Conservation (phyloP, 2,888 invertebrate species). For the Diplazon laetatorius region DNA sequence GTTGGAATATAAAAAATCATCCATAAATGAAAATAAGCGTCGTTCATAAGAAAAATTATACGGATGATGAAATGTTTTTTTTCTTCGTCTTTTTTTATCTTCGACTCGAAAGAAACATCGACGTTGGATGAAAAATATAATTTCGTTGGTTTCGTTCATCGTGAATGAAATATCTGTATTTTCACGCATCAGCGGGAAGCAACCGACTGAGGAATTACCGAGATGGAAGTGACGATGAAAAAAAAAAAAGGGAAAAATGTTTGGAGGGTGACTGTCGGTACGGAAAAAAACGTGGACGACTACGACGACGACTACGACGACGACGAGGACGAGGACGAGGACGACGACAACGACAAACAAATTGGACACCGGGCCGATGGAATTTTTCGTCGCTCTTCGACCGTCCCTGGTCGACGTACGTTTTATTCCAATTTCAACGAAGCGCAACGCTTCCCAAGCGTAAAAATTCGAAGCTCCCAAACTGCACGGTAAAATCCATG, state of each 20-base stretch:
- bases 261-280: no score
- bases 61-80: no score
- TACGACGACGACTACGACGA: constrained; percentile 23
- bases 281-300: constrained; percentile 5
- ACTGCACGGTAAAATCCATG: background rate
- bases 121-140: constrained; percentile 4
- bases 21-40: no score
- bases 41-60: no score
- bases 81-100: no score
- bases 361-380: constrained; percentile 45
- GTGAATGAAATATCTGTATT: constrained; percentile 68
- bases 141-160: constrained; percentile 24
- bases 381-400: constrained; percentile 21
- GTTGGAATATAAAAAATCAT: no score
- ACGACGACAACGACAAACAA: constrained; percentile 36
- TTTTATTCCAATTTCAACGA: constrained; percentile 49
- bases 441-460: constrained; percentile 19
- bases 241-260: no score
- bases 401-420: constrained; percentile 16
- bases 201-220: constrained; percentile 2
- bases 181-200: constrained; percentile 44
- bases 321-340: constrained; percentile 16
- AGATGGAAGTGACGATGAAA: no score
- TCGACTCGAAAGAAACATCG: background rate
- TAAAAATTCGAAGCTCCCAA: constrained; percentile 37